phyloP scores from a whole-genome alignment of 2,888 invertebrate genomes.

The Boloria selene region DNA sequence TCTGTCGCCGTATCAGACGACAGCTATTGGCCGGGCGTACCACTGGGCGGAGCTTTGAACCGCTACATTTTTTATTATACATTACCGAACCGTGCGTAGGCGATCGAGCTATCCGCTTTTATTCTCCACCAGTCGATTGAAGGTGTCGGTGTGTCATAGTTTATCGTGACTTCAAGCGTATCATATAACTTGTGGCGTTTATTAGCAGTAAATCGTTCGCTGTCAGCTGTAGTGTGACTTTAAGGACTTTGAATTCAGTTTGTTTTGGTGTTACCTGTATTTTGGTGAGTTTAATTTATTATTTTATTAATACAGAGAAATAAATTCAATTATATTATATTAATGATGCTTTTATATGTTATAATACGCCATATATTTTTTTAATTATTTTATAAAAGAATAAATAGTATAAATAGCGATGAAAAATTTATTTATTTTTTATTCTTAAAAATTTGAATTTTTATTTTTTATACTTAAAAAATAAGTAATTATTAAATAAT shows the following conservation, averaged over 20 bases:
- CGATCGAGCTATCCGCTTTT: constrained; percentile 65
- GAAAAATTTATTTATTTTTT: too few species aligned
- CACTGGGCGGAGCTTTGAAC: constrained; percentile 71
- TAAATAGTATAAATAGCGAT: too few species aligned
- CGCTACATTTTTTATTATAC: constrained; percentile 72
- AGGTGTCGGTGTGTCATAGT: constrained; percentile 79
- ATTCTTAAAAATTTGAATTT: too few species aligned
- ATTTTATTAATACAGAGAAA: too few species aligned
- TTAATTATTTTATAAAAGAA: too few species aligned
- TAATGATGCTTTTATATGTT: too few species aligned
- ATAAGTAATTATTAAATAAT: too few species aligned
- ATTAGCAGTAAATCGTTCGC: constrained; percentile 62
- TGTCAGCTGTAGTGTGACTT: constrained; percentile 58
- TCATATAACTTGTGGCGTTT: constrained; percentile 72
- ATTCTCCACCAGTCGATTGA: constrained; percentile 79
- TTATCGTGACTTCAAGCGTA: constrained; percentile 70
- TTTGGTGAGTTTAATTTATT: constrained; percentile 28
- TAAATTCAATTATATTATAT: too few species aligned
- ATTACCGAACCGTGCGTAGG: constrained; percentile 72
- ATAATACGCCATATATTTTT: too few species aligned
- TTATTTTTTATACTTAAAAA: too few species aligned
- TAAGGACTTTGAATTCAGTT: constrained; percentile 60
- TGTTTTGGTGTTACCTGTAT: constrained; percentile 18
- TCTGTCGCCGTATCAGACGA: constrained; percentile 58
- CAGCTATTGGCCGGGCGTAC: constrained; percentile 68